Evolutionary conservation across 2,888 invertebrate species (phyloP).

Genomic region (Panopea generosa): DNA sequence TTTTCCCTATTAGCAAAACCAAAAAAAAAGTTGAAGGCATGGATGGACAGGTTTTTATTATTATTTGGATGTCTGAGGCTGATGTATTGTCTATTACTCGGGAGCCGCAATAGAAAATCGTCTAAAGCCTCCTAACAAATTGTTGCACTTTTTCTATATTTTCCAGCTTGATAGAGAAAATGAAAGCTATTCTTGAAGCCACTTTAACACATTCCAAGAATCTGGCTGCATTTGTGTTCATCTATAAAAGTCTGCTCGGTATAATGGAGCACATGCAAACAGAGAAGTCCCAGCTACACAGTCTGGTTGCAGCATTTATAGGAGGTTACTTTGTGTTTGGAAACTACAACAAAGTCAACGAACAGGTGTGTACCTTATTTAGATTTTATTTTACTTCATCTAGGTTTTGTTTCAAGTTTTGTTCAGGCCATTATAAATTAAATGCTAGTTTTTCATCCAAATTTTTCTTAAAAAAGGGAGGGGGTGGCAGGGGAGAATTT

Average conservation of each 20-base stretch:
- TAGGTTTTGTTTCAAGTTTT: background rate
- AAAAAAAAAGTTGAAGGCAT: too few relatives aligned
- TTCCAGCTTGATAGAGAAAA: slow-evolving; percentile 83
- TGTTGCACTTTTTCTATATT: too few relatives aligned
- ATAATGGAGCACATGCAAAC: slow-evolving; percentile 75
- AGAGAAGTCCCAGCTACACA: slow-evolving; percentile 78
- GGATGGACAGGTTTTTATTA: too few relatives aligned
- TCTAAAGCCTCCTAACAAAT: too few relatives aligned
- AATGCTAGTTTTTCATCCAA: too few relatives aligned
- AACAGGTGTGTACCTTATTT: slow-evolving; percentile 85
- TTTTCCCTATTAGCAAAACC: too few relatives aligned
- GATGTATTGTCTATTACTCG: too few relatives aligned
- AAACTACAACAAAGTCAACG: slow-evolving; percentile 86
- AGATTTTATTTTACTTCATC: background rate
- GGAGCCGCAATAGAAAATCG: too few relatives aligned
- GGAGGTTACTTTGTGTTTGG: slow-evolving; percentile 86
- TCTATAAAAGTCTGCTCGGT: slow-evolving; percentile 84
- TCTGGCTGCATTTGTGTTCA: slow-evolving; percentile 85
- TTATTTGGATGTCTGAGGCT: too few relatives aligned
- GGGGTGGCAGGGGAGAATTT: too few relatives aligned
- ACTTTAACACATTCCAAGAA: slow-evolving; percentile 86
- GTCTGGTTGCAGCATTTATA: slow-evolving; percentile 85
- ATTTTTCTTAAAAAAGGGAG: too few relatives aligned
- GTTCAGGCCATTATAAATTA: too few relatives aligned
- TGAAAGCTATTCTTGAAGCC: slow-evolving; percentile 83